phyloP scores from a whole-genome alignment of 2,797 vertebrate species.

The Oryzias sinensis region DNA sequence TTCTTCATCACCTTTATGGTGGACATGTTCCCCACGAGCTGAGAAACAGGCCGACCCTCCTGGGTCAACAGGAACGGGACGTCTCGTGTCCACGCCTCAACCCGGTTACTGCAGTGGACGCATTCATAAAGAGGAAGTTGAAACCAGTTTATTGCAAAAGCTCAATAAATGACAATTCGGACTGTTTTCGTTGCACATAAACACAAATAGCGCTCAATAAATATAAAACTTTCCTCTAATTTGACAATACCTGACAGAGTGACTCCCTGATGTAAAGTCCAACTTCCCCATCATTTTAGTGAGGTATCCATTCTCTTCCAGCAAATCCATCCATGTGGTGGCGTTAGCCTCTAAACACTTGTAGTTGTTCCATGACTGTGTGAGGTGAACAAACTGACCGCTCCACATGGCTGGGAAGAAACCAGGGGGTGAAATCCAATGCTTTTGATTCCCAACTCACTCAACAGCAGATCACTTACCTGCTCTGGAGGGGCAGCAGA shows the following conservation, averaged over 20 bases:
- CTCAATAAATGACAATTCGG: slow-evolving; percentile 11
- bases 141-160: slow-evolving; percentile 6
- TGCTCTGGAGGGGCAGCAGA: slow-evolving; percentile 97
- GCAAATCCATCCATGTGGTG: slow-evolving; percentile 92
- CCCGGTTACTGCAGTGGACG: slow-evolving; percentile 83
- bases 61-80: slow-evolving; percentile 88
- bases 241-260: slow-evolving; percentile 89
- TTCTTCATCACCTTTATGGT: slow-evolving; percentile 80
- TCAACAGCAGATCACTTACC: slow-evolving; percentile 66
- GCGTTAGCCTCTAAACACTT: slow-evolving; percentile 87
- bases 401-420: slow-evolving; percentile 90
- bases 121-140: slow-evolving; percentile 23
- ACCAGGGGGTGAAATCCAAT: not conserved
- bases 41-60: slow-evolving; percentile 86
- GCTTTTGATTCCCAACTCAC: not conserved
- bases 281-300: slow-evolving; percentile 88
- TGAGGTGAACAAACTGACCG: slow-evolving; percentile 91
- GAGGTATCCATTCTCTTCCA: slow-evolving; percentile 83
- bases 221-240: not conserved
- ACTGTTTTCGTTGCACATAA: not conserved
- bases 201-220: too few relatives aligned
- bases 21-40: slow-evolving; percentile 80
- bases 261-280: slow-evolving; percentile 91
- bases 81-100: slow-evolving; percentile 96
- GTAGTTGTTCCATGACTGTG: slow-evolving; percentile 96